phyloP scores from a whole-genome alignment of 2,888 invertebrate species.

The Brenthis daphne region DNA sequence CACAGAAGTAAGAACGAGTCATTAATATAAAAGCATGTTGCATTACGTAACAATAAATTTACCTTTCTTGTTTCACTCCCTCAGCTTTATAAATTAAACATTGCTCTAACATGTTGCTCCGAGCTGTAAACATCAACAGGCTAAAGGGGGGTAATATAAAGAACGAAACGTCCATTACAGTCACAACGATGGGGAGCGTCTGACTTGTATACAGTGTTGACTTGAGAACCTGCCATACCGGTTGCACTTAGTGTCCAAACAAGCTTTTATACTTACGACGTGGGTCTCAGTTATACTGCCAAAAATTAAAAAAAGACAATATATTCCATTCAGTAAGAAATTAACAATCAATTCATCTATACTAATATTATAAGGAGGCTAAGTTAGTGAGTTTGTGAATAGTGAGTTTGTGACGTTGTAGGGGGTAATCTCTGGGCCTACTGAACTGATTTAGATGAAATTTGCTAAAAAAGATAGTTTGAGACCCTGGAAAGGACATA shows the following conservation, averaged over 20 bases:
- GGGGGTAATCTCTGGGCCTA: no score
- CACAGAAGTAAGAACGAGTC: constrained; percentile 5
- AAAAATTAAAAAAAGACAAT: no score
- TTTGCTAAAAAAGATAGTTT: no score
- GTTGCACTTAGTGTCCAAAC: constrained; percentile 25
- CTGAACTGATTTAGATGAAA: no score
- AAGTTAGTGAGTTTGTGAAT: no score
- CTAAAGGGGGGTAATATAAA: constrained; percentile 27
- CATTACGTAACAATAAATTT: constrained; percentile 15
- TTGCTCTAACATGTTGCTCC: constrained; percentile 33
- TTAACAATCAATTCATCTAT: no score
- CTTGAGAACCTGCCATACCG: constrained; percentile 23
- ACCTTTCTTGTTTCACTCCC: constrained; percentile 6
- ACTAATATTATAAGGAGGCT: no score
- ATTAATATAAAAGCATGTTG: constrained; percentile 16
- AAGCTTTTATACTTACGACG: not conserved
- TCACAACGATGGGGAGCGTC: constrained; percentile 27
- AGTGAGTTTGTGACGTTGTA: no score
- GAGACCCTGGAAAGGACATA: no score
- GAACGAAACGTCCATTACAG: constrained; percentile 34
- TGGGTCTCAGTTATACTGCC: no score
- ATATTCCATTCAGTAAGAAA: no score
- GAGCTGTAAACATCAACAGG: constrained; percentile 30
- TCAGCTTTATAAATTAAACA: constrained; percentile 30
- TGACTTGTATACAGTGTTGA: constrained; percentile 27